A percentile compares a stretch with the other conserved stretches of the same genome.
Conservation (phyloP, 2,113 vertebrate genomes). For the Ictalurus punctatus region DNA sequence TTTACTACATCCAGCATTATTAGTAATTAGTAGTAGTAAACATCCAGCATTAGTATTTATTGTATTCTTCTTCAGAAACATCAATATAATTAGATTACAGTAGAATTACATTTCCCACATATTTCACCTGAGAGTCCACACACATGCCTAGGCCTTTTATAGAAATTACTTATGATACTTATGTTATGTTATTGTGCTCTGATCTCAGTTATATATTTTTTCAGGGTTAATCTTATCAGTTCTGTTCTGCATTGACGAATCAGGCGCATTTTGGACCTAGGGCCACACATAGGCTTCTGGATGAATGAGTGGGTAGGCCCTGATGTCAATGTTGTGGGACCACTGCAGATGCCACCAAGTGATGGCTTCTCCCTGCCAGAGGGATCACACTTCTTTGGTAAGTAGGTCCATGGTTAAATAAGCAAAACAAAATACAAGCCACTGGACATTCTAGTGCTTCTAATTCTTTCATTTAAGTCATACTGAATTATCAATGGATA, state of each 20-base stretch:
- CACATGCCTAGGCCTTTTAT: neutral
- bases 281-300: slow-evolving; percentile 59
- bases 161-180: slow-evolving; percentile 6
- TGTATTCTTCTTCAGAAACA: neutral
- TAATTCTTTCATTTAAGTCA: neutral
- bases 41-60: neutral
- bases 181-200: neutral
- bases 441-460: neutral
- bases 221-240: slow-evolving; percentile 13
- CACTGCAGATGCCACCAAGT: slow-evolving; percentile 77
- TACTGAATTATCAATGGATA: neutral
- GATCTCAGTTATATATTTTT: neutral
- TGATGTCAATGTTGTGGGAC: slow-evolving; percentile 87
- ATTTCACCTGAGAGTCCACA: neutral
- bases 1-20: neutral
- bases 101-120: neutral
- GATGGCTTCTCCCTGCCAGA: slow-evolving; percentile 88
- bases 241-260: neutral
- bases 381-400: slow-evolving; percentile 86
- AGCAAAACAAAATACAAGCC: neutral
- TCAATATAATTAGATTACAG: neutral
- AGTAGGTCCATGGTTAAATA: slow-evolving; percentile 58
- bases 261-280: slow-evolving; percentile 34
- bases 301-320: slow-evolving; percentile 83
- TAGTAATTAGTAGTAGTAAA: neutral